These are phyloP conservation scores for Chitala chitala DNA, from an alignment of 2,113 vertebrate species.

Conservation along the genomic window DNA sequence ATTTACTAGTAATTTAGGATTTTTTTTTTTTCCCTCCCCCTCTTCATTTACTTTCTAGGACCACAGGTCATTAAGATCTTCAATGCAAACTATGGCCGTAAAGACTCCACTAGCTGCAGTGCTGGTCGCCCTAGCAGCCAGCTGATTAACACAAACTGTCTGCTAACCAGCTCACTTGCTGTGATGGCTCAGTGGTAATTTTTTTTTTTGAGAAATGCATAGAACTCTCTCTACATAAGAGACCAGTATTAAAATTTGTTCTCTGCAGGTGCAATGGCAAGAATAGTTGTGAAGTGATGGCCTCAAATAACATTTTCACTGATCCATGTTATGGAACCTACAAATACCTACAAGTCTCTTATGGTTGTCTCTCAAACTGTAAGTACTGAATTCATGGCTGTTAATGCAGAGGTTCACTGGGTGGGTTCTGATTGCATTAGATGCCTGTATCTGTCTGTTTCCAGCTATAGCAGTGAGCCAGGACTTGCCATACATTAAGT, in stretches of 20 bases:
- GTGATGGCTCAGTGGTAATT: constrained; percentile 27
- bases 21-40: too few species aligned
- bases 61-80: constrained; percentile 28
- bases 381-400: too few species aligned
- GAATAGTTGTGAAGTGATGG: constrained; percentile 33
- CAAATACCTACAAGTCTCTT: not conserved
- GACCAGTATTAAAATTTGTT: not conserved
- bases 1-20: too few species aligned
- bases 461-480: too few species aligned
- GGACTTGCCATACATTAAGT: too few species aligned
- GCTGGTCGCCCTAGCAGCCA: not conserved
- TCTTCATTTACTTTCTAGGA: too few species aligned
- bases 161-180: not conserved
- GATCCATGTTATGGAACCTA: not conserved
- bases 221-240: too few species aligned
- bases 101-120: constrained; percentile 31
- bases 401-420: too few species aligned
- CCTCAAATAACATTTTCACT: not conserved
- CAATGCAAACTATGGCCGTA: constrained; percentile 29
- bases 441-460: too few species aligned
- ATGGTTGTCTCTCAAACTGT: not conserved
- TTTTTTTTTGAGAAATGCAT: too few species aligned
- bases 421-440: too few species aligned
- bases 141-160: constrained; percentile 18
- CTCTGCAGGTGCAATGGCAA: constrained; percentile 41